phyloP scores from a whole-genome alignment of 2,888 invertebrate species.

The Caenorhabditis plicata region DNA sequence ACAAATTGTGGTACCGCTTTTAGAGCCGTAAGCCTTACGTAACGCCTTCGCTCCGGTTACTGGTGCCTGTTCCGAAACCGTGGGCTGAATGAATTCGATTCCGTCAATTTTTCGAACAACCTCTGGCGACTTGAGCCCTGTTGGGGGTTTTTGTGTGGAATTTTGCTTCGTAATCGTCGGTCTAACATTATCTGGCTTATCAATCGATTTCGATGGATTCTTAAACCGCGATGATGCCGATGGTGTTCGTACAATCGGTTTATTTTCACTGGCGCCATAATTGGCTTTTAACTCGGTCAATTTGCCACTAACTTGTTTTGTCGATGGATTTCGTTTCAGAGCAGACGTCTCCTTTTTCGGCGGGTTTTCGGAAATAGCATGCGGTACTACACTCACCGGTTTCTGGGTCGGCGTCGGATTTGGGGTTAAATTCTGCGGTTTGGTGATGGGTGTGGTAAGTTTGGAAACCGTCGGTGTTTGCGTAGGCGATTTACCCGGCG shows the following conservation, averaged over 20 bases:
- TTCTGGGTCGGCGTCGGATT: conserved; percentile 22
- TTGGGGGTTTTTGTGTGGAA: conserved; percentile 16
- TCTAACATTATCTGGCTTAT: conserved; percentile 1
- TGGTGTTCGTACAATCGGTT: conserved; percentile 22
- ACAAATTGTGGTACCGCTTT: conserved; percentile 51
- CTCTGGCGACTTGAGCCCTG: conserved; percentile 17
- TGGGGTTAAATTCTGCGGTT: conserved; percentile 18
- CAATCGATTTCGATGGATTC: conserved; percentile 5
- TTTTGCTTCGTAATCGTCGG: conserved; percentile 14
- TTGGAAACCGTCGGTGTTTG: conserved; percentile 9
- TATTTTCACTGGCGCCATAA: conserved; percentile 15
- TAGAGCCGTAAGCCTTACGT: conserved; percentile 47
- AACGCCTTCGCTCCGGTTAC: conserved; percentile 45
- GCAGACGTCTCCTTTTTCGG: not conserved
- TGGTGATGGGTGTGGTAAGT: conserved; percentile 2
- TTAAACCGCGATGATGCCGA: conserved; percentile 13
- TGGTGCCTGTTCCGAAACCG: conserved; percentile 9
- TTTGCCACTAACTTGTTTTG: conserved; percentile 41
- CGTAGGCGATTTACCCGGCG: conserved; percentile 19
- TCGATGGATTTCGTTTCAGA: not conserved
- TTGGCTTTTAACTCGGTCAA: conserved; percentile 39
- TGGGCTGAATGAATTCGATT: conserved; percentile 28
- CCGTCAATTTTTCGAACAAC: conserved; percentile 37
- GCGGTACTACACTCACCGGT: conserved; percentile 20
- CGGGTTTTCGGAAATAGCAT: conserved; percentile 21